Evolutionary conservation across 1,140 invertebrate species (phyloP).

Genomic region (Tribolium madens): DNA sequence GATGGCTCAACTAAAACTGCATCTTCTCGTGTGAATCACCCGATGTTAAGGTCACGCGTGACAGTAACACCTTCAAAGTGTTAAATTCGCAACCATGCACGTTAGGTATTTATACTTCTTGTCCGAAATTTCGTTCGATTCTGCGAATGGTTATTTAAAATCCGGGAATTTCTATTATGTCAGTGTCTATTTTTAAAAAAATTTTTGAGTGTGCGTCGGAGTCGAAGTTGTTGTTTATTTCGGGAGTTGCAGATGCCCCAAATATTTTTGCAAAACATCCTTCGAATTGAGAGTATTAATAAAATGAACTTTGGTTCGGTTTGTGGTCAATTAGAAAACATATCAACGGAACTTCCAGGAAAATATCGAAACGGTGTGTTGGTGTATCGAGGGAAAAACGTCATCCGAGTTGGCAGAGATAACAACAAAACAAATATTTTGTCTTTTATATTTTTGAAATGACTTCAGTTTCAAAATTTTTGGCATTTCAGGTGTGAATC

Average conservation of each 20-base stretch:
- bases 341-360: neutral
- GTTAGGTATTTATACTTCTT: neutral
- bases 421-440: too few relatives aligned
- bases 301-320: neutral
- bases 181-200: slow-evolving; percentile 48
- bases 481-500: neutral
- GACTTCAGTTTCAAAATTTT: neutral
- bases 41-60: slow-evolving; percentile 5
- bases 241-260: slow-evolving; percentile 21
- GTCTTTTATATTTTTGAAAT: neutral
- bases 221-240: slow-evolving; percentile 35
- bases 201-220: slow-evolving; percentile 16
- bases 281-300: neutral
- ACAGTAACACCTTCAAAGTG: neutral
- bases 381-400: too few relatives aligned
- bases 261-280: slow-evolving; percentile 5
- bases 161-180: slow-evolving; percentile 50
- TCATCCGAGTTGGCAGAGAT: too few relatives aligned
- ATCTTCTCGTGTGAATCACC: neutral
- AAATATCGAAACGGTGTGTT: too few relatives aligned
- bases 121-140: slow-evolving; percentile 2
- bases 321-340: neutral
- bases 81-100: neutral
- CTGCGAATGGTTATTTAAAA: slow-evolving; percentile 46
- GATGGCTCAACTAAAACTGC: neutral